These are phyloP conservation scores for Andrena haemorrhoa DNA, from an alignment of 2,888 invertebrate genomes.

Conservation along the genomic window DNA sequence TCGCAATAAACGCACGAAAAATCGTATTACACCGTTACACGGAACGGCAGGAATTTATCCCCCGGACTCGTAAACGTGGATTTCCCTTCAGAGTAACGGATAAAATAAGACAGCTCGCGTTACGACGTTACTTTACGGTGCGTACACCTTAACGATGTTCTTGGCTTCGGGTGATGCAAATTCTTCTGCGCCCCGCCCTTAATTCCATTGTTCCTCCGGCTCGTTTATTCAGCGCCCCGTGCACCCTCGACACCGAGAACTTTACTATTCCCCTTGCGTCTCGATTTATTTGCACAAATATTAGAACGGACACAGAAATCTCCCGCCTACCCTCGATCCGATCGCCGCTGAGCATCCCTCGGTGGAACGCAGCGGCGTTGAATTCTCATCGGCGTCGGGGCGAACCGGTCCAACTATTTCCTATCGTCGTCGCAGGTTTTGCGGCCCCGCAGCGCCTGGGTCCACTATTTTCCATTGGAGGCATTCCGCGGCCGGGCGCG, in stretches of 20 bases:
- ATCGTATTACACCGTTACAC: slow-evolving; percentile 2
- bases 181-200: neutral
- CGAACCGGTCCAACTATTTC: slow-evolving; percentile 48
- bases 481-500: slow-evolving; percentile 7
- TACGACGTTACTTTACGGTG: neutral
- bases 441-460: neutral
- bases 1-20: neutral
- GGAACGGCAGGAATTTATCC: neutral
- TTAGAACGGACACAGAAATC: neutral
- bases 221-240: too few relatives aligned
- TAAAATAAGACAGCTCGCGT: slow-evolving; percentile 17
- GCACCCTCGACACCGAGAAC: too few relatives aligned
- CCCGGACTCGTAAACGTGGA: neutral
- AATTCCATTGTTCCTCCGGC: neutral
- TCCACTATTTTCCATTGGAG: slow-evolving; percentile 21
- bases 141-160: slow-evolving; percentile 3
- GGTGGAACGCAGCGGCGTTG: neutral
- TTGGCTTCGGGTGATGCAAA: slow-evolving; percentile 10
- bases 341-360: neutral
- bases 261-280: too few relatives aligned
- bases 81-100: slow-evolving; percentile 2
- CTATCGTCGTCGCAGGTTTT: slow-evolving; percentile 29
- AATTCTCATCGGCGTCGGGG: slow-evolving; percentile 17
- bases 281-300: too few relatives aligned
- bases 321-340: neutral